Percentiles rank a stretch among this genome's conserved stretches.
Evolutionary conservation across 2,888 invertebrate species (phyloP).

Genomic region (Entomobrya multifasciata): DNA sequence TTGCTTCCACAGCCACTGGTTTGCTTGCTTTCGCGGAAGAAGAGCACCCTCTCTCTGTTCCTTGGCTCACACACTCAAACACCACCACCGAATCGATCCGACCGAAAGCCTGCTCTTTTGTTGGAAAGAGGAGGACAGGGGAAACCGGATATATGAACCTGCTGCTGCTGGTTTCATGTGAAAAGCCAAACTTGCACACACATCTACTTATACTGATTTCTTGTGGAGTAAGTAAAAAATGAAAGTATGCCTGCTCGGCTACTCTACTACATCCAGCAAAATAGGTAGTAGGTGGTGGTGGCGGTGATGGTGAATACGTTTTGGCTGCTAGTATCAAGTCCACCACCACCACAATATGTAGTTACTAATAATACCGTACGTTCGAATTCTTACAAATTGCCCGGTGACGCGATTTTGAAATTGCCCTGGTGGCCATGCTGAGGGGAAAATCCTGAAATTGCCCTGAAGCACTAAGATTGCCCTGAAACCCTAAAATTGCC

Average conservation of each 20-base stretch:
- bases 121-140: slow-evolving; percentile 45
- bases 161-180: background rate
- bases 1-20: background rate
- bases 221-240: slow-evolving; percentile 9
- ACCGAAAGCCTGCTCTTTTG: slow-evolving; percentile 59
- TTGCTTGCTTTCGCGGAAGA: slow-evolving; percentile 12
- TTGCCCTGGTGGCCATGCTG: too few relatives aligned
- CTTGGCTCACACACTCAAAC: slow-evolving; percentile 37
- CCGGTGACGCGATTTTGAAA: too few relatives aligned
- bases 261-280: too few relatives aligned
- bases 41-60: slow-evolving; percentile 62
- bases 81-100: slow-evolving; percentile 70
- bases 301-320: background rate
- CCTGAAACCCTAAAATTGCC: too few relatives aligned
- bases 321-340: background rate
- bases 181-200: slow-evolving; percentile 6
- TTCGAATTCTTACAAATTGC: too few relatives aligned
- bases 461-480: too few relatives aligned
- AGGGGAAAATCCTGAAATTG: too few relatives aligned
- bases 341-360: slow-evolving; percentile 27
- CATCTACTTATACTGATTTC: too few relatives aligned
- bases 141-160: slow-evolving; percentile 50
- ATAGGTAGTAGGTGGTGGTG: too few relatives aligned
- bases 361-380: slow-evolving; percentile 33
- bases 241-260: background rate